Evolutionary conservation across 2,113 vertebrate species (phyloP).

Genomic region (Phrynocephalus versicolor): DNA sequence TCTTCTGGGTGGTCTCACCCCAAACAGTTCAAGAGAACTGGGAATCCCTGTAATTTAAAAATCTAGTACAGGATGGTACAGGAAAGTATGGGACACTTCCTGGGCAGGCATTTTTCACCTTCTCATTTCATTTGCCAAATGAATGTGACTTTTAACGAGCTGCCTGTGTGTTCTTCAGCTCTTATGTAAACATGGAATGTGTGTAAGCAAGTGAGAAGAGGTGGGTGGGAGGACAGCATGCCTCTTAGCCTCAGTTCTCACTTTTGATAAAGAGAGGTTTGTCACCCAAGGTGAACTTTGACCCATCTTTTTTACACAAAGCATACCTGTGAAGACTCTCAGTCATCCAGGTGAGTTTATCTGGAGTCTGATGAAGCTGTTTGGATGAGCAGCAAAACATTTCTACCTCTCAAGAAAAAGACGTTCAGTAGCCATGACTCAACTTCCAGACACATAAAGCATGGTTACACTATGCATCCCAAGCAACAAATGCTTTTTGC

Average conservation of each 20-base stretch:
- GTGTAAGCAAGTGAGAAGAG: background rate
- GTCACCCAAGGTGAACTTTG: background rate
- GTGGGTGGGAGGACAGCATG: background rate
- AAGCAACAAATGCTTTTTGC: background rate
- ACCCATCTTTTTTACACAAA: background rate
- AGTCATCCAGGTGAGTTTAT: no score
- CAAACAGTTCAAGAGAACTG: background rate
- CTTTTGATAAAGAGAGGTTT: background rate
- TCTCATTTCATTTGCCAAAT: background rate
- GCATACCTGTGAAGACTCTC: no score
- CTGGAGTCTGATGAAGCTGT: no score
- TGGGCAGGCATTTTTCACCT: background rate
- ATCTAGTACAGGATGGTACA: background rate
- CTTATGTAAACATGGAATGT: background rate
- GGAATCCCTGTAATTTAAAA: slow-evolving; percentile 1
- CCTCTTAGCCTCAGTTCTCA: background rate
- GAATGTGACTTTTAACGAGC: background rate
- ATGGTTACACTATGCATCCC: background rate
- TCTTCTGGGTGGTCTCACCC: slow-evolving; percentile 14
- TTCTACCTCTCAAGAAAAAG: no score
- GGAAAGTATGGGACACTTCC: background rate
- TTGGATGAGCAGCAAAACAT: no score
- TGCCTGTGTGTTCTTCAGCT: background rate
- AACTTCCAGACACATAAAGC: no score
- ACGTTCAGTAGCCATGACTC: no score